Evolutionary conservation across 2,797 vertebrate genomes (phyloP).

Genomic region (Crypturellus tataupa): DNA sequence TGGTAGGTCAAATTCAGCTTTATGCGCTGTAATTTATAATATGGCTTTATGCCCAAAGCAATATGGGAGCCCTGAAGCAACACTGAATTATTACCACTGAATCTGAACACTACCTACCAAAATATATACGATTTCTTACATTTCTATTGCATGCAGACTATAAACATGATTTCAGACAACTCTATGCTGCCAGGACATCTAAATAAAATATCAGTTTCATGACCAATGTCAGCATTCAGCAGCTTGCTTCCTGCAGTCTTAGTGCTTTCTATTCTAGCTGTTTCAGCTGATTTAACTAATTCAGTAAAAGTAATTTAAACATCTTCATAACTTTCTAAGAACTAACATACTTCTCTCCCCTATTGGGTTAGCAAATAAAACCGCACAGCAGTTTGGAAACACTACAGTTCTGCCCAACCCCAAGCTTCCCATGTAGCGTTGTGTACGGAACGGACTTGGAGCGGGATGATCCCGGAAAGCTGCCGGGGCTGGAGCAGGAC

Average conservation of each 20-base stretch:
- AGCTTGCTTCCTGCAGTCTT: slow-evolving; percentile 26
- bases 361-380: background rate
- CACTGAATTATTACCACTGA: slow-evolving; percentile 78
- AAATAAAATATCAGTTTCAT: slow-evolving; percentile 78
- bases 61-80: slow-evolving; percentile 81
- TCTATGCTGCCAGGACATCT: slow-evolving; percentile 73
- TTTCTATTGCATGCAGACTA: slow-evolving; percentile 51
- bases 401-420: slow-evolving; percentile 1
- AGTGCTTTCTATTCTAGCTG: background rate
- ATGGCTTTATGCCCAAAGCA: slow-evolving; percentile 92
- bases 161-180: slow-evolving; percentile 71
- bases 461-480: background rate
- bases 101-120: slow-evolving; percentile 75
- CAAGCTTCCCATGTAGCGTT: background rate
- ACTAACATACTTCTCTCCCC: background rate
- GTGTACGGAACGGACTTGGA: background rate
- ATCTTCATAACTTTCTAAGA: background rate
- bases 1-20: slow-evolving; percentile 97
- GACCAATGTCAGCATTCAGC: slow-evolving; percentile 70
- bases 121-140: slow-evolving; percentile 39
- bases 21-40: slow-evolving; percentile 95
- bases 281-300: slow-evolving; percentile 20
- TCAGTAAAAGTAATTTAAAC: background rate
- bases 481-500: background rate
- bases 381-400: background rate